Conservation (phyloP, 2,113 vertebrate genomes). For the Aldabrachelys gigantea region DNA sequence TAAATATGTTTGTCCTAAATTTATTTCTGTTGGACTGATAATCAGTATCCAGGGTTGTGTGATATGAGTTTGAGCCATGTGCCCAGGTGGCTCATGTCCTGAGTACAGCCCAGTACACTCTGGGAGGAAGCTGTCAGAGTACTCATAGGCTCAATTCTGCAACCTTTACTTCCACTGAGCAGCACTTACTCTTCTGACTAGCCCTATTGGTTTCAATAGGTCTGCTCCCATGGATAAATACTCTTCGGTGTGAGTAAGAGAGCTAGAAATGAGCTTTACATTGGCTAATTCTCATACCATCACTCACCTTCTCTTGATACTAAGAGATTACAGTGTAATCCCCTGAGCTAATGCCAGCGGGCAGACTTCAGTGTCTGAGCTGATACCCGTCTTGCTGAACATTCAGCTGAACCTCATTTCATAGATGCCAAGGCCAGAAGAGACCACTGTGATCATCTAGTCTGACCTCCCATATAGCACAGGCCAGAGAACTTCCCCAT, state of each 20-base stretch:
- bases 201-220: neutral
- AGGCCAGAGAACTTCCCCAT: neutral
- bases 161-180: neutral
- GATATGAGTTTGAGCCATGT: neutral
- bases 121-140: neutral
- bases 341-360: neutral
- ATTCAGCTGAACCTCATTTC: neutral
- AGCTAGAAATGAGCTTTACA: neutral
- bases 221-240: neutral
- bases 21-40: neutral
- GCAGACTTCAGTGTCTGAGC: neutral
- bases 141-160: neutral
- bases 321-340: neutral
- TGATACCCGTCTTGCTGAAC: neutral
- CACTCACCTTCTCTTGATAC: neutral
- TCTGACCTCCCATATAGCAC: neutral
- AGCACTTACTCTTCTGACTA: rapidly evolving
- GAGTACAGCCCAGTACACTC: neutral
- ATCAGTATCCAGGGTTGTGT: neutral
- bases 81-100: neutral
- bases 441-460: neutral
- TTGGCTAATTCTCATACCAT: neutral
- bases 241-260: rapidly evolving
- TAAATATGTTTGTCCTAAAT: neutral
- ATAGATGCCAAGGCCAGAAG: neutral